Conservation (phyloP, 2,113 vertebrate genomes). For the Azemiops feae region DNA sequence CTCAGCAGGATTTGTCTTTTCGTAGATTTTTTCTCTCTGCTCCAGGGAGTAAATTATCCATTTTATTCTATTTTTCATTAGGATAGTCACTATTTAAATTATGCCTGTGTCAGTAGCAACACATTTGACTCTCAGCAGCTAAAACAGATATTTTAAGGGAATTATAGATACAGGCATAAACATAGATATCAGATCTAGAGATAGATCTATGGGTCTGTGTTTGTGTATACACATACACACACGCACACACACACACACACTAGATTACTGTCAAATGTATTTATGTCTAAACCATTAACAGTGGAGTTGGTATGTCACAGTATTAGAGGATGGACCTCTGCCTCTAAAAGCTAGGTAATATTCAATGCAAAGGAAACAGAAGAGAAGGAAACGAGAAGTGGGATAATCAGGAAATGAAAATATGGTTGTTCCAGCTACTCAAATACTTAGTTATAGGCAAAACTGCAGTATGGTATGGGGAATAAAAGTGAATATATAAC, state of each 20-base stretch:
- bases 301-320: background rate
- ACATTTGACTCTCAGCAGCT: background rate
- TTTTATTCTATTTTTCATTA: constrained; percentile 7
- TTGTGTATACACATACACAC: background rate
- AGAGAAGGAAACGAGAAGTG: background rate
- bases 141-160: background rate
- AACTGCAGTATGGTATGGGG: background rate
- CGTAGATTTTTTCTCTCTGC: background rate
- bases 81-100: background rate
- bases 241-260: background rate
- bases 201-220: background rate
- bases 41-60: constrained; percentile 10
- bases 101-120: background rate
- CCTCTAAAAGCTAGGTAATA: background rate
- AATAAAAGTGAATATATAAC: background rate
- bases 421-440: background rate
- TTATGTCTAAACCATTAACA: background rate
- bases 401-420: background rate
- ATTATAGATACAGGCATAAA: background rate
- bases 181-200: background rate
- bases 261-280: background rate
- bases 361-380: background rate
- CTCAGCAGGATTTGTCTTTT: background rate
- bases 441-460: background rate
- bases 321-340: background rate